Base-by-base conservation (phyloP, 2,797 vertebrate genomes). In the Notolabrus celidotus region DNA sequence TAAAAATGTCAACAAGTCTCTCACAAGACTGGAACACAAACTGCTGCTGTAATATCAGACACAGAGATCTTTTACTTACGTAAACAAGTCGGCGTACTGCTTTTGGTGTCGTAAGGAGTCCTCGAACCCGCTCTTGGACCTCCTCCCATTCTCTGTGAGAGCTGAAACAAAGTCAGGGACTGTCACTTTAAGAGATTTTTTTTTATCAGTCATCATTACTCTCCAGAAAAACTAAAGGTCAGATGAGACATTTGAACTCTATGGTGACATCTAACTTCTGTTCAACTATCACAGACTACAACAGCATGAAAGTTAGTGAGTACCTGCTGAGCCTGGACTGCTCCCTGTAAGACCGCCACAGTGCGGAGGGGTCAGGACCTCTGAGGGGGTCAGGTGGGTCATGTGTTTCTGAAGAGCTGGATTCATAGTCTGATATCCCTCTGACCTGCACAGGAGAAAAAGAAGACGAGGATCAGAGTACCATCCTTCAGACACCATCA, bases 101-200 rank as follows among this genome's bases (percentile, higher is more conserved):
- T 74, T 88, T 91, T 14, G 93, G 92, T 38, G 95, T 92, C 0
- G 83, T 93, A 23, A 96, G 89, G 14, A 95, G 95, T 64, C 82
- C 85, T 5, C 87, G 85, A 11, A 95, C 90, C 8, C 94, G 92
- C 52, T 93, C 89, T 0, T 96, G 93, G 80, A 96, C 93, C 57
- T 91, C 91, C 55, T 96, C 94, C 95, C 94, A 95, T 2, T 74
- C 76, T 64, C 80, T 77, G 57, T 82, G 77, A 45, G 84, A 90
- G 55, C 94, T 95, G 73, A 17, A 54, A 2, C 58, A 27, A 82
- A 50, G 10, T 51, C 15, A 56, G n/a, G 5, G 0, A 27, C 31
- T 36, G 23, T 50, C 14, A 46, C 3, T 3, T 65, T 25, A 5
- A 16, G 5, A 22, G 16, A 20, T 7, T n/a, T 4, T 19, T 57